phyloP scores from a whole-genome alignment of 2,888 invertebrate genomes.

The Galerucella pusilla region DNA sequence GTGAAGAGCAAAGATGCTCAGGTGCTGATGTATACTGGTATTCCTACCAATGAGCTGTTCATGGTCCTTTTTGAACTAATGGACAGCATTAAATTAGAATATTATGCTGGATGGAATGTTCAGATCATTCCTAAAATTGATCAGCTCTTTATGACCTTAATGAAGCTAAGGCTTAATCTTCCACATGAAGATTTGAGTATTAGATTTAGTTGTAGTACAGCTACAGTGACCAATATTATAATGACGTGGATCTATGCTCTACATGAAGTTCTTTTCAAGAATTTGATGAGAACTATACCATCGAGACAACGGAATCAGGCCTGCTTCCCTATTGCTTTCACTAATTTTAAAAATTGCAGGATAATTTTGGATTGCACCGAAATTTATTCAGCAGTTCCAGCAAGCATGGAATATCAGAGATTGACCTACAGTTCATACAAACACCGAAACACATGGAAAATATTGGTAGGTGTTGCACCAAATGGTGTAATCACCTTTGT shows the following conservation, averaged over 20 bases:
- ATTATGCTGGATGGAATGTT: conserved; percentile 39
- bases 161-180: conserved; percentile 38
- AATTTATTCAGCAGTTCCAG: too few relatives aligned
- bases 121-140: conserved; percentile 36
- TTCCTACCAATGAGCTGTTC: conserved; percentile 41
- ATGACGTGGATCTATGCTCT: conserved; percentile 47
- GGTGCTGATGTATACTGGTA: conserved; percentile 39
- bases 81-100: conserved; percentile 28
- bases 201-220: conserved; percentile 39
- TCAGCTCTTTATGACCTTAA: conserved; percentile 44
- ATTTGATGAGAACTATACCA: conserved; percentile 46
- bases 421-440: too few relatives aligned
- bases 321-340: conserved; percentile 44
- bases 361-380: conserved; percentile 21
- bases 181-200: conserved; percentile 44
- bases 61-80: conserved; percentile 25
- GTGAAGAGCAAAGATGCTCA: conserved; percentile 42
- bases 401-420: too few relatives aligned
- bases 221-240: conserved; percentile 43
- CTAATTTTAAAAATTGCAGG: conserved; percentile 46
- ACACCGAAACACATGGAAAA: too few relatives aligned
- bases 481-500: too few relatives aligned
- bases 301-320: conserved; percentile 43
- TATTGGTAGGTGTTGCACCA: too few relatives aligned
- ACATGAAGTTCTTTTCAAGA: conserved; percentile 44